Percentiles rank a stretch among this genome's conserved stretches.
Evolutionary conservation across 1,140 invertebrate species (phyloP).

Genomic region (Pseudomyrmex flavicornis): DNA sequence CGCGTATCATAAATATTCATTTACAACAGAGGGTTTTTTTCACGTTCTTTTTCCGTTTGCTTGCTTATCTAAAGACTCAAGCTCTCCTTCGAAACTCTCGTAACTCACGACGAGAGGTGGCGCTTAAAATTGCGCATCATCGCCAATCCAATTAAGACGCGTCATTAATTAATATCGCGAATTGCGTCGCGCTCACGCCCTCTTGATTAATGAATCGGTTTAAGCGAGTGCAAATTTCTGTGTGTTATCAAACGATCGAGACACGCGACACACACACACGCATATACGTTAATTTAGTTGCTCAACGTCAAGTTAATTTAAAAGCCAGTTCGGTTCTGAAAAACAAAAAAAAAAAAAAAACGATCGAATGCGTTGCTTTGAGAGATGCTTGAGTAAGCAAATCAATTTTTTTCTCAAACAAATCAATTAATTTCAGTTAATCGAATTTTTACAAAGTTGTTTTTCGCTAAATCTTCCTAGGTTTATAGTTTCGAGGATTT

Average conservation of each 20-base stretch:
- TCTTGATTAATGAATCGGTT: constrained; percentile 34
- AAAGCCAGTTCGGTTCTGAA: constrained; percentile 11
- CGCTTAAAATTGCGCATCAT: constrained; percentile 38
- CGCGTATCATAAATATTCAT: constrained; percentile 33
- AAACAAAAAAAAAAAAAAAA: background rate
- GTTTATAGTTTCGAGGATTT: too few relatives aligned
- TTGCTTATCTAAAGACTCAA: constrained; percentile 23
- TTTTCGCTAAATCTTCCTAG: too few relatives aligned
- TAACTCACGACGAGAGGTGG: background rate
- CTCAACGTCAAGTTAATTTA: constrained; percentile 19
- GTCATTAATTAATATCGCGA: constrained; percentile 31
- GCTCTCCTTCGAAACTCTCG: background rate
- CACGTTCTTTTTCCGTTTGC: background rate
- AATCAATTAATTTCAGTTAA: too few relatives aligned
- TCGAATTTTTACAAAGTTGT: too few relatives aligned
- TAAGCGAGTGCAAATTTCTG: background rate
- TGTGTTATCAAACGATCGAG: constrained; percentile 20
- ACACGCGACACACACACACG: background rate
- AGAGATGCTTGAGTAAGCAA: background rate
- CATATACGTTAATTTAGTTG: constrained; percentile 43
- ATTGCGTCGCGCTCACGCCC: constrained; percentile 6
- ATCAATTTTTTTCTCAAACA: too few relatives aligned
- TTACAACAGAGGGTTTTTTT: constrained; percentile 1
- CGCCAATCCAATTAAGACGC: constrained; percentile 45
- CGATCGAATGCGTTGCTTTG: background rate